Evolutionary conservation across 2,888 invertebrate species (phyloP), one percentile per base, ranked within the genome.

Genomic region (Girardia tigrina): DNA sequence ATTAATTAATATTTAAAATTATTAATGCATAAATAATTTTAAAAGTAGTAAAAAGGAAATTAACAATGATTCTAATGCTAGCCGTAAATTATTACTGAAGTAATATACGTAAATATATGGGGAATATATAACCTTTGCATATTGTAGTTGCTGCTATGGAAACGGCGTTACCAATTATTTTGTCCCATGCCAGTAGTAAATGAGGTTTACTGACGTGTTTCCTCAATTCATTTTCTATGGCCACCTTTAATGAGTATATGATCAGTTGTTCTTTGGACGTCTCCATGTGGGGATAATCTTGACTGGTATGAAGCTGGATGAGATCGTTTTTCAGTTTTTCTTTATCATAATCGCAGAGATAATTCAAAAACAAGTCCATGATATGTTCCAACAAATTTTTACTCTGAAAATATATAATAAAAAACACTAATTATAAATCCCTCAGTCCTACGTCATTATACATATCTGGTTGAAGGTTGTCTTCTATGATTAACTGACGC

Each of bases 121-220:
- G n/a, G n/a, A n/a, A n/a, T n/a, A n/a, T n/a, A 4, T 56, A 12
- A 56, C 56, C 56, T 56, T 56, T 56, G n/a, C 4, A 56, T 56
- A 56, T 12, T 6, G 23, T 56, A 56, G n/a, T 56, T 4, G 56
- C 56, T 8, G 73, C 73, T 2, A 36, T 29, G 4, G 28, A 29
- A 72, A 72, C 36, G 8, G 73, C 73, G 23, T 29, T 72, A 8
- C 73, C 73, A 72, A 72, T 72, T 14, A 72, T 26, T 29, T 72
- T 72, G 20, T 72, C 73, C 73, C 73, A 72, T 8, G 29, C 73
- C 73, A 72, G 36, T 4, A 72, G 16, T 29, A 72, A 36, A 29
- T 72, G 73, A 8, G 73, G 73, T 36, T 72, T 72, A 6, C 29
- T 72, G 6, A 72, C 36, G 20, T 72, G 73, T 36, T 72, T 72